These are phyloP conservation scores for Ypsolopha sequella DNA, from an alignment of 2,888 invertebrate genomes.

Conservation along the genomic window DNA sequence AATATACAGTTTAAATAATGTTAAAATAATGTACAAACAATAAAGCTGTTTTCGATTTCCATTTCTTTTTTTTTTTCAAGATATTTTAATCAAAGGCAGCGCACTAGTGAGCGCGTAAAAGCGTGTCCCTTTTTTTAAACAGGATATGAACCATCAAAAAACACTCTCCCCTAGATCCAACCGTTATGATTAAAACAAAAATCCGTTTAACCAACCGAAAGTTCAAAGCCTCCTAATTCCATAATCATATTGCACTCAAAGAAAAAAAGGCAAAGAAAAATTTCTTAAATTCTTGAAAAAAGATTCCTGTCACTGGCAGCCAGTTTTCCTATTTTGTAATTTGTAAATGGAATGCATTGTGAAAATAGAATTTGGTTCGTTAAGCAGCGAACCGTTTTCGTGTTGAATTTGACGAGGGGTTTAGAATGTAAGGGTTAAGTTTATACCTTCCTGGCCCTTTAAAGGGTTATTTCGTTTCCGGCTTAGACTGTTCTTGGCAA, in stretches of 20 bases:
- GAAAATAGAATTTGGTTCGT: conserved; percentile 8
- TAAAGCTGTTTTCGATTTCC: too few species aligned
- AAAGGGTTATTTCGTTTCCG: conserved; percentile 1
- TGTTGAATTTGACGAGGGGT: conserved; percentile 6
- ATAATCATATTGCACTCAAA: background rate
- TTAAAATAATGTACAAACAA: too few species aligned
- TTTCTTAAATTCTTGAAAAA: background rate
- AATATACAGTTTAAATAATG: too few species aligned
- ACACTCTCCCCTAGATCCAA: too few species aligned
- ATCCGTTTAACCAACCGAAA: background rate
- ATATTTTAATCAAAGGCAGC: too few species aligned
- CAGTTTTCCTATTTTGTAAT: conserved; percentile 7
- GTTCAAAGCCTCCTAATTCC: background rate
- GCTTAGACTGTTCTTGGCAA: background rate
- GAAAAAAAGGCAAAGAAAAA: background rate
- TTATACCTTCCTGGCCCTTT: background rate
- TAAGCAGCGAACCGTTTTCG: conserved; percentile 4
- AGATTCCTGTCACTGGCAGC: background rate
- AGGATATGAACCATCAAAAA: too few species aligned
- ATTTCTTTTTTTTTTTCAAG: too few species aligned
- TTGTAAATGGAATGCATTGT: conserved; percentile 7
- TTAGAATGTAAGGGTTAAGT: background rate
- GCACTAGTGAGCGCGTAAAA: too few species aligned
- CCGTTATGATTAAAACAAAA: background rate
- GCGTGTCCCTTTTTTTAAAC: too few species aligned